phyloP scores from a whole-genome alignment of 2,113 vertebrate species.

The Corythornis vintsioides region DNA sequence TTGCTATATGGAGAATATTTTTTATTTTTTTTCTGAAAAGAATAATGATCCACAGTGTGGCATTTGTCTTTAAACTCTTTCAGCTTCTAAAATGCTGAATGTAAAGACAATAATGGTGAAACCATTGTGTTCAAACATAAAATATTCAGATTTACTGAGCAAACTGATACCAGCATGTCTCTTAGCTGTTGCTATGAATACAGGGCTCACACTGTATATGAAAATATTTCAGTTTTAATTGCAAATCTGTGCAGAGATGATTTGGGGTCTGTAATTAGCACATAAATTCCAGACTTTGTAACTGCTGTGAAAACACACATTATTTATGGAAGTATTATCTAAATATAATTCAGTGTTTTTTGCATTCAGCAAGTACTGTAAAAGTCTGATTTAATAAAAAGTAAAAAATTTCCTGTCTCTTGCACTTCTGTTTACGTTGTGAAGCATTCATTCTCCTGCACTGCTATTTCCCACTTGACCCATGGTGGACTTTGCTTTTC shows the following conservation, averaged over 20 bases:
- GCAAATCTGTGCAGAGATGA: constrained; percentile 69
- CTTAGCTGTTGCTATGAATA: constrained; percentile 68
- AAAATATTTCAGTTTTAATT: constrained; percentile 78
- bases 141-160: constrained; percentile 63
- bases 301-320: constrained; percentile 69
- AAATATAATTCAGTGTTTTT: constrained; percentile 71
- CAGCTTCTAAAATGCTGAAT: constrained; percentile 54
- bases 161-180: constrained; percentile 63
- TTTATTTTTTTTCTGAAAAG: neutral
- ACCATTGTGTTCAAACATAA: constrained; percentile 63
- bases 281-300: constrained; percentile 70
- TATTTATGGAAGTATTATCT: constrained; percentile 74
- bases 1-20: neutral
- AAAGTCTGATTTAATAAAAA: constrained; percentile 72
- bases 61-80: constrained; percentile 12
- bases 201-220: constrained; percentile 63
- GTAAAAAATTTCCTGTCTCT: constrained; percentile 45
- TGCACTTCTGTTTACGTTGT: constrained; percentile 39
- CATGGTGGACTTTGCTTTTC: neutral
- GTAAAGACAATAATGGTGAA: constrained; percentile 48
- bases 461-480: neutral
- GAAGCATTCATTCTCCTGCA: neutral
- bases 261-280: constrained; percentile 74
- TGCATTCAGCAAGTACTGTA: constrained; percentile 67
- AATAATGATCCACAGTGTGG: neutral